Percentiles rank a stretch among this genome's conserved stretches.
These are phyloP conservation scores for Falcunculus frontatus DNA, from an alignment of 2,113 vertebrate species.

Conservation along the genomic window DNA sequence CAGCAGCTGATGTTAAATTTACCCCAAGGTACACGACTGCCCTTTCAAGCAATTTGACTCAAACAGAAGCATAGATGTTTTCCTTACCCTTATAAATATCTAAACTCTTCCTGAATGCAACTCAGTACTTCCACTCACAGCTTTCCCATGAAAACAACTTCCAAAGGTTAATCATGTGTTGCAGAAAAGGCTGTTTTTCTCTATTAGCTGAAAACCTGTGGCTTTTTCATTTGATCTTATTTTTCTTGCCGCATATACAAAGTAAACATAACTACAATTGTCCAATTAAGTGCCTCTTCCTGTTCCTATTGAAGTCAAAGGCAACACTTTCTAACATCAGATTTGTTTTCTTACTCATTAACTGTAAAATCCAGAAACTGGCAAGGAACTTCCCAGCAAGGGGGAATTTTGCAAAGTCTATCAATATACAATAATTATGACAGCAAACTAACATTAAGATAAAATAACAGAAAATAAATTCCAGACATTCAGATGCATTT, in stretches of 20 bases:
- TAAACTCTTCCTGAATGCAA: background rate
- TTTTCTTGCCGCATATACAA: constrained; percentile 10
- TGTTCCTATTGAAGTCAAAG: constrained; percentile 27
- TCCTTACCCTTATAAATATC: background rate
- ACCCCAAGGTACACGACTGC: background rate
- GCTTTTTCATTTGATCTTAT: constrained; percentile 38
- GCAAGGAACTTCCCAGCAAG: background rate
- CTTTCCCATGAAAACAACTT: background rate
- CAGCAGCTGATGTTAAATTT: background rate
- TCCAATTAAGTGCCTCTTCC: constrained; percentile 20
- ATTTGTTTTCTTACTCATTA: constrained; percentile 35
- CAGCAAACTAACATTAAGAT: background rate
- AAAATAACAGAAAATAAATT: constrained; percentile 29
- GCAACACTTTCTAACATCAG: constrained; percentile 25
- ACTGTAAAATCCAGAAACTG: background rate
- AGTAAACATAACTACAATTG: constrained; percentile 31
- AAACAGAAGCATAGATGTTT: background rate
- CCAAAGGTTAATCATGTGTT: background rate
- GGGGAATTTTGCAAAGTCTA: background rate
- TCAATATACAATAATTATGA: background rate
- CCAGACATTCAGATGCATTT: background rate
- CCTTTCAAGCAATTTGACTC: background rate
- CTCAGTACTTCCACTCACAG: background rate
- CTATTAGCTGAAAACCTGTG: background rate
- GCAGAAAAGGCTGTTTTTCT: constrained; percentile 12